Evolutionary conservation across 2,888 invertebrate genomes (phyloP).

Genomic region (Nomada lathburiana): DNA sequence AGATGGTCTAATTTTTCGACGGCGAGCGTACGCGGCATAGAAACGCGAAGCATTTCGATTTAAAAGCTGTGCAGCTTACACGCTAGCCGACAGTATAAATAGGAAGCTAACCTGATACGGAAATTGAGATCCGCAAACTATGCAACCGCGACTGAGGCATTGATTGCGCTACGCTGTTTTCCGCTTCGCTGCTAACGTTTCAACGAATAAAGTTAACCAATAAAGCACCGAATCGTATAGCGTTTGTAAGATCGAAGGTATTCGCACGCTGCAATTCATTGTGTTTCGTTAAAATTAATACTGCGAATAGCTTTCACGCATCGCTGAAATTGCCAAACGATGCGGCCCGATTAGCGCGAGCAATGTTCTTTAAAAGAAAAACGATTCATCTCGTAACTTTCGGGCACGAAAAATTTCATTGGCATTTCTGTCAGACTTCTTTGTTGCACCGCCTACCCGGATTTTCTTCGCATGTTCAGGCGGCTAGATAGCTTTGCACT

Average conservation of each 20-base stretch:
- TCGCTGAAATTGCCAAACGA: conserved; percentile 8
- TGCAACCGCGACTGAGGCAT: conserved; percentile 68
- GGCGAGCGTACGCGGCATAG: background rate
- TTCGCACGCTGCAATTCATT: conserved; percentile 15
- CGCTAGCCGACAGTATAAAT: conserved; percentile 42
- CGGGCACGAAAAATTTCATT: background rate
- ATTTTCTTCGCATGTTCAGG: background rate
- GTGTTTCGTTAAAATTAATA: conserved; percentile 51
- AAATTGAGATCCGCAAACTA: conserved; percentile 71
- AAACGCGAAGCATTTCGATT: conserved; percentile 36
- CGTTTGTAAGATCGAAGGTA: conserved; percentile 50
- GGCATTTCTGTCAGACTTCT: background rate
- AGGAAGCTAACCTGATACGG: conserved; percentile 59
- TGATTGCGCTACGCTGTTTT: conserved; percentile 61
- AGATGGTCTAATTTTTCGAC: conserved; percentile 26
- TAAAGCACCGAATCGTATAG: conserved; percentile 70
- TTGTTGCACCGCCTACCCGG: background rate
- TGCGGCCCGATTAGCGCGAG: background rate
- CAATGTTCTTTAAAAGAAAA: background rate
- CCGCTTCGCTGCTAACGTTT: conserved; percentile 65
- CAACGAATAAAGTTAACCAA: conserved; percentile 77
- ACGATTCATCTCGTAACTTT: background rate
- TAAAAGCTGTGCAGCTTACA: conserved; percentile 41
- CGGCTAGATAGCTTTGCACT: conserved; percentile 1
- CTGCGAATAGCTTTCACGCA: conserved; percentile 29